Base-by-base conservation (phyloP, 2,888 invertebrate species). In the Bibio marci region DNA sequence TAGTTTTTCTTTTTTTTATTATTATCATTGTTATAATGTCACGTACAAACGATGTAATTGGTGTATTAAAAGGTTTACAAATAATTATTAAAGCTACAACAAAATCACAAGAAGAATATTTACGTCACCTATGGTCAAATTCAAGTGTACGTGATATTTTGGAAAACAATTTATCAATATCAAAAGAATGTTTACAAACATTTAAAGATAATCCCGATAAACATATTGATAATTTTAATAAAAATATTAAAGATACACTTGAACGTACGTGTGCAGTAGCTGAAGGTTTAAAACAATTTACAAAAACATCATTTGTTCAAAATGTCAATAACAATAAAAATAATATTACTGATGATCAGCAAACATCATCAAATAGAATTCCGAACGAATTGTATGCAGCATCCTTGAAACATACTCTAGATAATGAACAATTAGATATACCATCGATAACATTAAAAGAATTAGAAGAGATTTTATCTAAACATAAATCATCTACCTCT, bases 191-290 rank as follows among this genome's bases (percentile, higher is more conserved):
- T 36, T 25, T 52, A 3, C 50, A 51, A 13, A 41, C 50, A 41
- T 45, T 49, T 4, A 43, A 49, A 3, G 36, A 49, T 26, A 53
- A 60, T 42, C 58, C 58, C 1, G 41, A 41, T 0, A 49, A 52
- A 39, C 55, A 61, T 40, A 38, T 67, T 46, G 57, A 57, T 44
- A 55, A 58, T 43, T 30, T 70, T 12, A 52, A 55, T 37, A 53
- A 60, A 35, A 64, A 70, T 17, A 46, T 76, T 2, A 63, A 59
- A 44, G 77, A 78, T 50, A 58, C 66, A 4, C 49, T 70, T 3
- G 76, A 79, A 49, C 66, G 80, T 48, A 65, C 76, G 5, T 64
- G 69, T 47, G 76, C 81, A 34, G 78, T 87, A 15, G 66, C 72
- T 31, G 71, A 75, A 49, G 85, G 87, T 22, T 55, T 86, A 33